Evolutionary conservation across 1,140 invertebrate species (phyloP).

Genomic region (Riptortus pedestris): DNA sequence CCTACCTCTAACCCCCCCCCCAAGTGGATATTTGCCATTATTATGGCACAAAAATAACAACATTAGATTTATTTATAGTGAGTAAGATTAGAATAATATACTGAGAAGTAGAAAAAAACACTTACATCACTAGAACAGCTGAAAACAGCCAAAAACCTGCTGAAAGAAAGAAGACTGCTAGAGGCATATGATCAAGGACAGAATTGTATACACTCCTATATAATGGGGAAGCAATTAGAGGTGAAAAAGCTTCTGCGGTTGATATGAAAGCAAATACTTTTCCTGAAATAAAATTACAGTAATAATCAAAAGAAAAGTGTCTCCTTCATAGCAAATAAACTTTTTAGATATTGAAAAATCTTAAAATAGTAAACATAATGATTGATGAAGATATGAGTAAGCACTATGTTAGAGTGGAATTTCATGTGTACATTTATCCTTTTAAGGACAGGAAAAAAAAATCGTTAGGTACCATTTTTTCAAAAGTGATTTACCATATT

Average conservation of each 20-base stretch:
- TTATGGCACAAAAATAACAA: too few species aligned
- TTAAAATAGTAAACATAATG: not conserved
- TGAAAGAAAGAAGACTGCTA: conserved; percentile 22
- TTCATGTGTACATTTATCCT: too few species aligned
- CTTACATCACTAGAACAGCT: not conserved
- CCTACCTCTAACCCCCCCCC: too few species aligned
- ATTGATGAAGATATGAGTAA: too few species aligned
- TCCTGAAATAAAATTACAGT: conserved; percentile 35
- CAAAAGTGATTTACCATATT: too few species aligned
- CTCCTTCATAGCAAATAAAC: not conserved
- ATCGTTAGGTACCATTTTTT: too few species aligned
- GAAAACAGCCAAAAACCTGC: not conserved
- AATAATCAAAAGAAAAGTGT: not conserved
- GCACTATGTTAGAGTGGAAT: too few species aligned
- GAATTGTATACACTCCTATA: conserved; percentile 48
- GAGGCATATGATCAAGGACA: conserved; percentile 6
- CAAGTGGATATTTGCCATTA: too few species aligned
- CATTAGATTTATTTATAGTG: too few species aligned
- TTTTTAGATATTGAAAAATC: not conserved
- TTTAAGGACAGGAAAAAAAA: too few species aligned
- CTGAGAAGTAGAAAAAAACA: not conserved
- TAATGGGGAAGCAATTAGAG: conserved; percentile 46
- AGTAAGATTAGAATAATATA: too few species aligned
- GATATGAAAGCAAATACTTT: conserved; percentile 52
- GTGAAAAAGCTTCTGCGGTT: conserved; percentile 49